Percentiles rank a stretch among this genome's conserved stretches.
These are phyloP conservation scores for Mylabris phalerata DNA, from an alignment of 1,140 invertebrate genomes.

Conservation along the genomic window DNA sequence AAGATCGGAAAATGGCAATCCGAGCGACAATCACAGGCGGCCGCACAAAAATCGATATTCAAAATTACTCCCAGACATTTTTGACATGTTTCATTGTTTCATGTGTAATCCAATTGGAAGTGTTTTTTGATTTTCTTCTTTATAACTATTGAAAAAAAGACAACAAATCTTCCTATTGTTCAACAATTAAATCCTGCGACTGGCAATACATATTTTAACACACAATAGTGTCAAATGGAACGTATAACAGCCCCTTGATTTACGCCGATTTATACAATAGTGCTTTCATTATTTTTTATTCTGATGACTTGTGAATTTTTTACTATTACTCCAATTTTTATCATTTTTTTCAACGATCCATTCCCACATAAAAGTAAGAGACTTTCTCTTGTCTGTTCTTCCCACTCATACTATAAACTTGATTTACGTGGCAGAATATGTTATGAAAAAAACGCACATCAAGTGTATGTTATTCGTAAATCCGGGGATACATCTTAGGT, in stretches of 20 bases:
- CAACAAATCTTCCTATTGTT: not conserved
- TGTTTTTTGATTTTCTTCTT: not conserved
- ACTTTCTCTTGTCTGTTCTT: not conserved
- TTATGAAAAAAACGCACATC: not conserved
- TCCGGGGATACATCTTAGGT: not conserved
- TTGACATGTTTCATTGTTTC: conserved; percentile 12
- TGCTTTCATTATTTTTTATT: too few relatives aligned
- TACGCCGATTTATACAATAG: too few relatives aligned
- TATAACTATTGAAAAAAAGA: too few relatives aligned
- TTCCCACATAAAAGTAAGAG: not conserved
- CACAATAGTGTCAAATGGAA: too few relatives aligned
- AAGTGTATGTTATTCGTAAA: too few relatives aligned
- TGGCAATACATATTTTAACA: too few relatives aligned
- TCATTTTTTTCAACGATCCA: too few relatives aligned
- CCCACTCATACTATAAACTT: not conserved
- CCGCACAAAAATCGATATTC: conserved; percentile 17
- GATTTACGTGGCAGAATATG: conserved; percentile 7
- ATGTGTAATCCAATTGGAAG: conserved; percentile 17
- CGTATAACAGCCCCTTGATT: too few relatives aligned
- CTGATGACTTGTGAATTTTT: too few relatives aligned
- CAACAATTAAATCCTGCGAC: not conserved
- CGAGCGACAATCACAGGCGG: conserved; percentile 36
- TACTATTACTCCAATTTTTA: too few relatives aligned
- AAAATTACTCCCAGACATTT: not conserved
- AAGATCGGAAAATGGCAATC: conserved; percentile 33